phyloP scores from a whole-genome alignment of 92 coral and sea anemone genomes.

The Palythoa heliodiscus region DNA sequence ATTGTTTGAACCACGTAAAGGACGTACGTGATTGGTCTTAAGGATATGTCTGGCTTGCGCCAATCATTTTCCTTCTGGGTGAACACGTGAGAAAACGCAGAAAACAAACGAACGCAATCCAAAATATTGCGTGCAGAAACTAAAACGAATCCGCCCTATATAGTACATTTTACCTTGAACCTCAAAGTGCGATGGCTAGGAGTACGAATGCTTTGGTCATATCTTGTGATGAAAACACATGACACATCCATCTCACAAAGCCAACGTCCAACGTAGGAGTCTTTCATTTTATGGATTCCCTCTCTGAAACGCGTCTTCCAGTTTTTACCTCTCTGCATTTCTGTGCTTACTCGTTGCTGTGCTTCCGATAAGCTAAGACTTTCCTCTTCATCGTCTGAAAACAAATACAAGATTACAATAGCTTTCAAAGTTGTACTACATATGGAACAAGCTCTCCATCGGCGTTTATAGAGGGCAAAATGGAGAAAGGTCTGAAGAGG shows the following conservation, averaged over 20 bases:
- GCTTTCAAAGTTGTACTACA: too few species aligned
- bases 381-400: not conserved
- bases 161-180: slow-evolving; percentile 6
- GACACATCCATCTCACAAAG: not conserved
- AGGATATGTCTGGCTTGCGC: too few species aligned
- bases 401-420: too few species aligned
- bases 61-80: too few species aligned
- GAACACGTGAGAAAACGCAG: too few species aligned
- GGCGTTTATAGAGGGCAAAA: too few species aligned
- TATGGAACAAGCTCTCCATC: too few species aligned
- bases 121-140: not conserved
- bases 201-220: not conserved
- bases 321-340: not conserved
- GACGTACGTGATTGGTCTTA: too few species aligned
- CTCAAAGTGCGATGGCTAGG: slow-evolving; percentile 9
- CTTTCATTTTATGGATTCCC: slow-evolving; percentile 7
- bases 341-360: not conserved
- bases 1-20: too few species aligned
- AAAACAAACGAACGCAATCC: not conserved
- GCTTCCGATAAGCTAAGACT: not conserved
- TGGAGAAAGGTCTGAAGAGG: too few species aligned
- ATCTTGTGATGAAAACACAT: slow-evolving; percentile 3
- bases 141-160: not conserved
- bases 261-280: not conserved
- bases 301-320: slow-evolving; percentile 24